Conservation (phyloP, 2,113 vertebrate species). For the Stomatorhinus ivindoensis region DNA sequence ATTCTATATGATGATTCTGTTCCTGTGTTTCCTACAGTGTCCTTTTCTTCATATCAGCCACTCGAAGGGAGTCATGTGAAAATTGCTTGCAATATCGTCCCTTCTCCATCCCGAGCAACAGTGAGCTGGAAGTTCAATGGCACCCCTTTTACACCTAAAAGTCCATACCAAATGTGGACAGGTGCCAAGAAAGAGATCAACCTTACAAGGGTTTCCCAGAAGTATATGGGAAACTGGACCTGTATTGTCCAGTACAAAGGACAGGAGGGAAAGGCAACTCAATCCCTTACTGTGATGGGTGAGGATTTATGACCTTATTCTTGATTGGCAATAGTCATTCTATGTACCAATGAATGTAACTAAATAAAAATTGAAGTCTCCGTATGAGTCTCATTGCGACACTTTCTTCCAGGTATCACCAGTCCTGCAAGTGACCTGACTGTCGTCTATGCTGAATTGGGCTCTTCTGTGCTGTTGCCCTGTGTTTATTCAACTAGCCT, state of each 20-base stretch:
- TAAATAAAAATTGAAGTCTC: not conserved
- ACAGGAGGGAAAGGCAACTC: constrained; percentile 17
- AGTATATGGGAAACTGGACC: constrained; percentile 48
- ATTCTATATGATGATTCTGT: not conserved
- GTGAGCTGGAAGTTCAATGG: constrained; percentile 45
- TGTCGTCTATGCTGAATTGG: constrained; percentile 48
- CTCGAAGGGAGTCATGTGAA: constrained; percentile 23
- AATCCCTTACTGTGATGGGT: constrained; percentile 51
- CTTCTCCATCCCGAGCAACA: not conserved
- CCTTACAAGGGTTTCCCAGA: constrained; percentile 12
- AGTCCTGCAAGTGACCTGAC: constrained; percentile 34
- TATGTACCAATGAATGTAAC: not conserved
- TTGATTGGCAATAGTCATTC: not conserved
- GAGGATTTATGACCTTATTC: not conserved
- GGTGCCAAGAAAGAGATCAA: not conserved
- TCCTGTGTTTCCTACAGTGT: constrained; percentile 38
- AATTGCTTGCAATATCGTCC: constrained; percentile 41
- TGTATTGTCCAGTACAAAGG: constrained; percentile 31
- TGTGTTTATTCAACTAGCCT: constrained; percentile 50
- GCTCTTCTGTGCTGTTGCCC: constrained; percentile 47
- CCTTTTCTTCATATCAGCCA: constrained; percentile 29
- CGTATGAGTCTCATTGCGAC: not conserved
- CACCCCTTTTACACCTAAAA: not conserved
- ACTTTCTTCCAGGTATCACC: constrained; percentile 45
- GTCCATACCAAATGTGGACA: rapidly evolving